Percentiles rank a stretch among this genome's conserved stretches.
phyloP scores from a whole-genome alignment of 2,888 invertebrate species.

The Aleiodes alternator region DNA sequence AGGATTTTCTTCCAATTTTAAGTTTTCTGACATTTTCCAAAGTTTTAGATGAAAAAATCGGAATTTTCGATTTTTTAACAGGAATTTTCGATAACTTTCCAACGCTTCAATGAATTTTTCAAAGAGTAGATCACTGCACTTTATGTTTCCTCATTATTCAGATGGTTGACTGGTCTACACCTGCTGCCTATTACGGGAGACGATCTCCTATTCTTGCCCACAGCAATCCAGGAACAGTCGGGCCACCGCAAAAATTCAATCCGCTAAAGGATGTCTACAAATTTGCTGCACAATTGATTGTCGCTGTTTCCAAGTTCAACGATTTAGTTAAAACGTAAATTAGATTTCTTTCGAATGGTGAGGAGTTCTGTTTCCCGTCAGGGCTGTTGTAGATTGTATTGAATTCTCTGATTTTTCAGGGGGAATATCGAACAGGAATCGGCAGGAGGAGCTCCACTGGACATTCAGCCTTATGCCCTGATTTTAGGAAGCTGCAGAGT shows the following conservation, averaged over 20 bases:
- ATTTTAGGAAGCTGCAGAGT: conserved; percentile 93
- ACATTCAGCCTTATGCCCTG: conserved; percentile 94
- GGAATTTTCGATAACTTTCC: too few relatives aligned
- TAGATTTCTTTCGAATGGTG: too few relatives aligned
- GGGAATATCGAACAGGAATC: conserved; percentile 79
- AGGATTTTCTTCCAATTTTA: too few relatives aligned
- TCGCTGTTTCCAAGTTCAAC: not conserved
- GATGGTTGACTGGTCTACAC: conserved; percentile 93
- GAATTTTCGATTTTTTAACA: too few relatives aligned
- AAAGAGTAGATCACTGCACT: not conserved
- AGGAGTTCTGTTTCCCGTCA: too few relatives aligned
- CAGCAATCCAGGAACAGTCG: conserved; percentile 79
- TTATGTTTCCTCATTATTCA: not conserved
- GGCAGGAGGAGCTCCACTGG: conserved; percentile 85
- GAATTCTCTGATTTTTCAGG: conserved; percentile 60
- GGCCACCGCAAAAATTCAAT: not conserved
- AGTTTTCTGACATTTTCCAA: too few relatives aligned
- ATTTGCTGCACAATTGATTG: conserved; percentile 22
- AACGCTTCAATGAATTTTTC: too few relatives aligned
- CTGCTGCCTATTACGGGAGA: conserved; percentile 89
- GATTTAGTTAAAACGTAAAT: conserved; percentile 18
- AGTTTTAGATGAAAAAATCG: too few relatives aligned
- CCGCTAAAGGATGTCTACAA: not conserved
- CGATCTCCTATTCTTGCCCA: conserved; percentile 89
- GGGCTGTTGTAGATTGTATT: too few relatives aligned